Evolutionary conservation across 2,888 invertebrate species (phyloP).

Genomic region (Scrobipalpa atriplicella): DNA sequence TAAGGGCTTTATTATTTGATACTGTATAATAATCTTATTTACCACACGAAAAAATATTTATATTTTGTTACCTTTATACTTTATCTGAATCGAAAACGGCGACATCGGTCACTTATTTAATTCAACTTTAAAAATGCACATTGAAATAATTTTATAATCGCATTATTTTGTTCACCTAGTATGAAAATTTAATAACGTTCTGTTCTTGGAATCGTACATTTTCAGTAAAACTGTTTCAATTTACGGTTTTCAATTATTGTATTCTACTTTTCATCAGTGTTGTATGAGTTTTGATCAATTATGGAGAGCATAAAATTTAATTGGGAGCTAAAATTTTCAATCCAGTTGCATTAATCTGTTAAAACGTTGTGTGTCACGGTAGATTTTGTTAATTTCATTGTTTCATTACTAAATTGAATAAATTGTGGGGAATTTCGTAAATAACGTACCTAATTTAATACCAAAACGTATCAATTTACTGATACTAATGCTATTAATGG

Average conservation of each 20-base stretch:
- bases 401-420: constrained; percentile 6
- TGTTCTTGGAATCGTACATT: background rate
- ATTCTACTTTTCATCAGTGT: constrained; percentile 1
- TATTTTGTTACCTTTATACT: no score
- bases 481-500: background rate
- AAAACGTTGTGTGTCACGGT: background rate
- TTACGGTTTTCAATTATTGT: constrained; percentile 4
- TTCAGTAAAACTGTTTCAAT: background rate
- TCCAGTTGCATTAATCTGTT: background rate
- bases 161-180: background rate
- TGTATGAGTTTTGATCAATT: no score
- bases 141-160: background rate
- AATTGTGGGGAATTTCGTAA: constrained; percentile 1
- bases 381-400: constrained; percentile 8
- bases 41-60: no score
- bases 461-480: background rate
- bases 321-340: constrained; percentile 4
- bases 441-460: background rate
- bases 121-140: no score
- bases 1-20: no score
- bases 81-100: no score
- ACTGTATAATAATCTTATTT: no score
- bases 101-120: no score
- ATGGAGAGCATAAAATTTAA: constrained; percentile 1
- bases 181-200: background rate